Evolutionary conservation across 2,888 invertebrate species (phyloP), one percentile per base, ranked within the genome.

Genomic region (Lycophotia porphyrea): DNA sequence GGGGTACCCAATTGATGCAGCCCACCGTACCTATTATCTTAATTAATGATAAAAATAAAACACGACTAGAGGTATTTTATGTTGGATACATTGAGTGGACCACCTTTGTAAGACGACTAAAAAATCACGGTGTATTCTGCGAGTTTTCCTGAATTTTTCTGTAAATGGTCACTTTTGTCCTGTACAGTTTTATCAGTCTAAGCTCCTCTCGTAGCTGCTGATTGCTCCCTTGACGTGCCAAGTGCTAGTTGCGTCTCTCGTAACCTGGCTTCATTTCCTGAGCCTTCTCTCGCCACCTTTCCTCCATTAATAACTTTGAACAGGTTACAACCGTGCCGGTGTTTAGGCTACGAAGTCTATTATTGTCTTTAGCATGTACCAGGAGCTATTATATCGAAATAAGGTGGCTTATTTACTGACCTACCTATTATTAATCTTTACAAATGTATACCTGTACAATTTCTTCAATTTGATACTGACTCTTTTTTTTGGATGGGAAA

Each of bases 241-340:
- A 78, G 31, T 21, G 71, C n/a, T 18, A 60, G 36, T 61, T 61
- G 66, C 71, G 66, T 76, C 44, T 76, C 42, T 71, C 71, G n/a
- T 76, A 66, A n/a, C 49, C 66, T 47, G 65, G 60, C 36, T 52
- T 31, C 66, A 15, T 71, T 42, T 36, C 36, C 18, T 24, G 44
- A 76, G 66, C 65, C 42, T 27, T 31, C 49, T 44, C 78, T 60
- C 44, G 58, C 7, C 31, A 76, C 24, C 52, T 18, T 11, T 49
- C 5, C 21, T 63, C 31, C 36, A 61, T 36, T 66, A 66, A 44
- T 52, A 44, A 42, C 21, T 74, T 44, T 39, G 27, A 65, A 36
- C 47, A 39, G 9, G 7, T 15, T 64, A 21, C 39, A 58, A 58
- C 5, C 21, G 3, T 8, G 47, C 27, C 7, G 42, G 27, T 64